These are phyloP conservation scores for Apis laboriosa DNA, from an alignment of 1,140 invertebrate genomes.

Conservation along the genomic window DNA sequence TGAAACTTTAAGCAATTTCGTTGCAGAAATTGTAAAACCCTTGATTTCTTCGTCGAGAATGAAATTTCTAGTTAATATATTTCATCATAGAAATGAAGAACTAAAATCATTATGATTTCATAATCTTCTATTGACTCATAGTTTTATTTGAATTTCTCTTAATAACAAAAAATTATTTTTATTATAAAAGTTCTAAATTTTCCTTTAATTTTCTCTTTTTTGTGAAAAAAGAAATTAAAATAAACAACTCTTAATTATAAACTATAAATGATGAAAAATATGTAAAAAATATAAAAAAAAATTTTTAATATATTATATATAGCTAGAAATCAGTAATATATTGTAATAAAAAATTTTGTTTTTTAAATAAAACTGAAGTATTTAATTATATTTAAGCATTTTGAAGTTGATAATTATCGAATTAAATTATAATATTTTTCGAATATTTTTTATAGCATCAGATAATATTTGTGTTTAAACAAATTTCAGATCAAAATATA, in stretches of 20 bases:
- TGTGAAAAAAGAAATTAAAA: neutral
- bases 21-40: constrained; percentile 5
- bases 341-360: no score
- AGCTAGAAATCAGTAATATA: no score
- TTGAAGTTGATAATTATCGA: no score
- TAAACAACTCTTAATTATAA: neutral
- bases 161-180: neutral
- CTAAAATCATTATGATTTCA: neutral
- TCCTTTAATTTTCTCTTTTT: neutral
- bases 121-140: neutral
- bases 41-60: neutral
- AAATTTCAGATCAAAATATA: no score
- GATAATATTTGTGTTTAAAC: no score
- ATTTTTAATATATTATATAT: no score
- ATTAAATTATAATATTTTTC: no score
- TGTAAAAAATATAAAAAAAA: no score
- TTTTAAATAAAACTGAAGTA: no score
- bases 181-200: neutral
- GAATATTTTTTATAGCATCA: no score
- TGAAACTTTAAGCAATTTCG: neutral
- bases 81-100: neutral
- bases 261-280: neutral
- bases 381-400: no score
- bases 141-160: neutral
- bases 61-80: neutral